Percentiles rank a stretch among this genome's conserved stretches.
phyloP scores from a whole-genome alignment of 2,797 vertebrate genomes.

The Mycteria americana region DNA sequence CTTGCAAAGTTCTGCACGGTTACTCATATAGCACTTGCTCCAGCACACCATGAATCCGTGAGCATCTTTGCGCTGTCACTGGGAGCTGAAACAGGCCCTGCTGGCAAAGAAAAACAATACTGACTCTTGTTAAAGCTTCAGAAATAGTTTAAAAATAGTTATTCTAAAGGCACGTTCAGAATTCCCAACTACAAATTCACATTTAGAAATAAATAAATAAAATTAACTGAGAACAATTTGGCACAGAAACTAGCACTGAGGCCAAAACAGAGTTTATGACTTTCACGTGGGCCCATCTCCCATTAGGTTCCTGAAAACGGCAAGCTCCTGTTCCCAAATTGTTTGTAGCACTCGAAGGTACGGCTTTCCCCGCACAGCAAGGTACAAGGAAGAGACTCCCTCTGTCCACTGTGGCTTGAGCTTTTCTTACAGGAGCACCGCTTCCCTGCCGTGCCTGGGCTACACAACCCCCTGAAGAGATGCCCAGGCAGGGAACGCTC shows the following conservation, averaged over 20 bases:
- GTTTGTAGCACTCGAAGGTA: accelerated
- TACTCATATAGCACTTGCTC: neutral
- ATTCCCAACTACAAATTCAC: neutral
- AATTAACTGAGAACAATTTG: neutral
- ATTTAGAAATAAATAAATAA: neutral
- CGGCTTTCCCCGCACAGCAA: neutral
- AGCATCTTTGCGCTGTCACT: neutral
- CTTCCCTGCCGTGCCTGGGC: neutral
- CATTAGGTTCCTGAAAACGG: neutral
- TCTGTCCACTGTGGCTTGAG: neutral
- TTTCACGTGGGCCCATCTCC: neutral
- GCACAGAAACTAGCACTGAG: neutral
- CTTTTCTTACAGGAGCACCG: neutral
- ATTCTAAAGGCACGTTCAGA: neutral
- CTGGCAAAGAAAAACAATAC: neutral
- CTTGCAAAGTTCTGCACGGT: neutral
- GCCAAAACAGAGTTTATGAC: neutral
- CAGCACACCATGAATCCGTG: neutral
- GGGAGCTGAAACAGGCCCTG: neutral
- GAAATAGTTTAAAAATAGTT: neutral
- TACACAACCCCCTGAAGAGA: neutral
- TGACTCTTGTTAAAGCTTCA: neutral
- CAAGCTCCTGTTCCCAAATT: neutral
- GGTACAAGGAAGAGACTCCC: neutral
- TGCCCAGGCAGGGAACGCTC: neutral